Evolutionary conservation across 1,140 invertebrate genomes (phyloP).

Genomic region (Parasteatoda tepidariorum): DNA sequence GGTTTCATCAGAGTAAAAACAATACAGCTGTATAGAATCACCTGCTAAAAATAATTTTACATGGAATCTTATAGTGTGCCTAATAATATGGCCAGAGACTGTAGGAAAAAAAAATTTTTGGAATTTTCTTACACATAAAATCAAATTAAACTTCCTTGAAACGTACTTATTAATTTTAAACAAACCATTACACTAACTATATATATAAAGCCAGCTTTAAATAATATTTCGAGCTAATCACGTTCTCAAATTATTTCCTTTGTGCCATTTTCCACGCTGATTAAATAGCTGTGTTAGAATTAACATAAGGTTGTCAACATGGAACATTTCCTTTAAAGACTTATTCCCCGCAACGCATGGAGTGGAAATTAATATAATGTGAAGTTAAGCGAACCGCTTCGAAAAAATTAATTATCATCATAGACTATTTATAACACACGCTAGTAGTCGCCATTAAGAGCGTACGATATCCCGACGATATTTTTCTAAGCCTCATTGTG

Average conservation of each 20-base stretch:
- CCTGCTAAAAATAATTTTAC: too few relatives aligned
- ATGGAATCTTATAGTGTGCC: too few relatives aligned
- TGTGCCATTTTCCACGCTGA: neutral
- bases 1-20: too few relatives aligned
- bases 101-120: too few relatives aligned
- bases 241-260: neutral
- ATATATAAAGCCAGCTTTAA: too few relatives aligned
- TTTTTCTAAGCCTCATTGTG: conserved; percentile 29
- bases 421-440: conserved; percentile 39
- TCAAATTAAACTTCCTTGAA: too few relatives aligned
- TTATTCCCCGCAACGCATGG: conserved; percentile 26
- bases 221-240: too few relatives aligned
- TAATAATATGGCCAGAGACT: too few relatives aligned
- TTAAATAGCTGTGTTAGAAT: neutral
- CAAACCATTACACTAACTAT: too few relatives aligned
- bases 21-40: too few relatives aligned
- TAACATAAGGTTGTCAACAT: conserved; percentile 16
- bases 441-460: conserved; percentile 24
- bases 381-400: conserved; percentile 48
- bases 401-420: conserved; percentile 48
- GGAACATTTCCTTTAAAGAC: conserved; percentile 49
- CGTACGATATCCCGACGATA: conserved; percentile 10
- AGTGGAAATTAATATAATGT: conserved; percentile 53
- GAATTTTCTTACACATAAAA: too few relatives aligned
- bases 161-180: too few relatives aligned